These are phyloP conservation scores for Australoheros scitulus DNA, from an alignment of 2,113 vertebrate species.

Conservation along the genomic window DNA sequence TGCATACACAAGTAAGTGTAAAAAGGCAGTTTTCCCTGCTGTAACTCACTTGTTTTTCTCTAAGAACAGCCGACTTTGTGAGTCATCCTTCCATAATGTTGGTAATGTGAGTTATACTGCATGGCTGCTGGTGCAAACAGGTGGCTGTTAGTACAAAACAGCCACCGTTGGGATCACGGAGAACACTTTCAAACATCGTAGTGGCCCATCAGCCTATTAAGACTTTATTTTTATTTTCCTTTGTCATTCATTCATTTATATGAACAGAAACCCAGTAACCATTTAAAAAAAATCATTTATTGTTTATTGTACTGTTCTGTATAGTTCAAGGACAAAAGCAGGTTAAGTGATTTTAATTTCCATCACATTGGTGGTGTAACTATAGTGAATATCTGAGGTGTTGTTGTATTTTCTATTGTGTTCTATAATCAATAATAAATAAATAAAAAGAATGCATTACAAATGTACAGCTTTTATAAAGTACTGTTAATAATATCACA, in stretches of 20 bases:
- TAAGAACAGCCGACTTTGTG: neutral
- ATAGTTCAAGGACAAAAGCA: conserved; percentile 65
- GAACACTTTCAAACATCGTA: neutral
- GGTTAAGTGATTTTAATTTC: conserved; percentile 56
- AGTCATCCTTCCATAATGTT: neutral
- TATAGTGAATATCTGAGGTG: conserved; percentile 42
- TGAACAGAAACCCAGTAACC: conserved; percentile 16
- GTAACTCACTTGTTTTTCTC: neutral
- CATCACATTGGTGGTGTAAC: conserved; percentile 31
- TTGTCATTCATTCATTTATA: neutral
- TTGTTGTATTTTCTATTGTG: conserved; percentile 29
- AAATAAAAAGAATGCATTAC: conserved; percentile 55
- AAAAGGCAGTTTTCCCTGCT: neutral
- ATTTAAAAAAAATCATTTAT: conserved; percentile 42
- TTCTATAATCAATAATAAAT: conserved; percentile 65
- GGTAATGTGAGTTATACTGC: neutral
- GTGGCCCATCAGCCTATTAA: neutral
- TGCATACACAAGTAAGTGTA: neutral
- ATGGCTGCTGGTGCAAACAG: neutral
- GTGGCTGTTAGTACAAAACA: neutral
- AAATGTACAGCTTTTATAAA: conserved; percentile 73
- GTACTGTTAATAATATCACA: conserved; percentile 65
- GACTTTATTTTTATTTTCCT: too few relatives aligned
- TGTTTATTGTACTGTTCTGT: conserved; percentile 66
- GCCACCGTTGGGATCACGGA: neutral